Evolutionary conservation across 2,888 invertebrate species (phyloP), one percentile per base, ranked within the genome.

Genomic region (Drosophila anomelani): DNA sequence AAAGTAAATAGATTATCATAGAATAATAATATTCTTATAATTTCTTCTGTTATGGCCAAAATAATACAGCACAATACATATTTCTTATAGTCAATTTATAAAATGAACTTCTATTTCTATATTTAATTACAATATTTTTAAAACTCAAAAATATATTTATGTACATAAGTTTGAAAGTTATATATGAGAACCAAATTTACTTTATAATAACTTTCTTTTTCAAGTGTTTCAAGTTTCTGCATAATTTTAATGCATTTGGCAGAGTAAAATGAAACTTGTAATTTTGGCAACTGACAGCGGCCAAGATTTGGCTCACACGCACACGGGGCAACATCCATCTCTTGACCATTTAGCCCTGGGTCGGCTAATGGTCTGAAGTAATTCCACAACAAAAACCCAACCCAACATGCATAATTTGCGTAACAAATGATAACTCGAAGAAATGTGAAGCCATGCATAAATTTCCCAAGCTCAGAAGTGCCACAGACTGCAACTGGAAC

Each of bases 371-470:
- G 82, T 80, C 81, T 80, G 75, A 67, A 78, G 82, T 88, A 86
- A 86, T 78, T 75, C 69, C 63, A 63, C 72, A 84, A 47, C 82
- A 87, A 87, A 86, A 87, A 81, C 89, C 73, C 76, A 85, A 86
- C 88, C 88, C 89, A 90, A 80, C 80, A 85, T 83, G 89, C 82
- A 88, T 80, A 83, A 78, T 90, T 90, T 80, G 83, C 70, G 81
- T 83, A 81, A 86, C 80, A 90, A 90, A 88, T 91, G 90, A 88
- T 90, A 90, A 84, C 83, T 86, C 82, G 85, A 88, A 91, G 90
- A 90, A 91, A 91, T 91, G 90, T 91, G 91, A 89, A 90, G 61
- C 86, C 90, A 90, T 83, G 91, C 91, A 91, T 91, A 91, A 91
- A 91, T 91, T 79, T 85, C 41, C 63, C 63, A 58, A 58, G 62